Conservation (phyloP, 2,113 vertebrate genomes). For the Tinamus guttatus region DNA sequence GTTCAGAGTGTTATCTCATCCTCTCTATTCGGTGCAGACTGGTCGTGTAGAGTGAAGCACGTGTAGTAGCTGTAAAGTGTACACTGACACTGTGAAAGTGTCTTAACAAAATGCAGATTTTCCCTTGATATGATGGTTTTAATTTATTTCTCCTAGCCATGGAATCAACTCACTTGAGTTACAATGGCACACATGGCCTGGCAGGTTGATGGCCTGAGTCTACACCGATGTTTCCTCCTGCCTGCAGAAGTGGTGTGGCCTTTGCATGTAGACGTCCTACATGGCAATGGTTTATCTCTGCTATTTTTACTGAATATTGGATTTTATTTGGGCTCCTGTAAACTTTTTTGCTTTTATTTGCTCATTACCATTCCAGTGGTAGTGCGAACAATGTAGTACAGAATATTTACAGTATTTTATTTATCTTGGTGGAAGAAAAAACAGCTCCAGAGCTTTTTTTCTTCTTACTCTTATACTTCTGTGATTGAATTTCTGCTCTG, state of each 20-base stretch:
- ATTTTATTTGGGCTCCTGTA: background rate
- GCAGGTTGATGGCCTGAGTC: background rate
- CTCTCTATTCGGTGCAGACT: background rate
- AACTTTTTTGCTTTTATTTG: background rate
- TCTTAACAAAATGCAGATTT: constrained; percentile 36
- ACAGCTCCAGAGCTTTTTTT: background rate
- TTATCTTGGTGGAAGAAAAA: constrained; percentile 31
- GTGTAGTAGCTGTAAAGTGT: constrained; percentile 15
- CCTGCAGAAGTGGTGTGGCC: background rate
- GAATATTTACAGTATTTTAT: constrained; percentile 47
- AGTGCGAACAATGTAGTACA: constrained; percentile 46
- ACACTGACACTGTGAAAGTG: constrained; percentile 29
- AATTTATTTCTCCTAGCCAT: background rate
- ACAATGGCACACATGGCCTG: background rate
- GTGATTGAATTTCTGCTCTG: constrained; percentile 33
- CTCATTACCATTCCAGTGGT: constrained; percentile 61
- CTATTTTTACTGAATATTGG: background rate
- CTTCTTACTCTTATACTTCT: background rate
- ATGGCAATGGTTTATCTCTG: background rate
- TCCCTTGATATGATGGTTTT: constrained; percentile 11
- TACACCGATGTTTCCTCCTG: background rate
- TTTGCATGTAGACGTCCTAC: background rate
- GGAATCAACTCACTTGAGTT: background rate
- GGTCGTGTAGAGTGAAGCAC: background rate
- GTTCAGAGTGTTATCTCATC: constrained; percentile 18